Percentiles rank a stretch among this genome's conserved stretches.
Conservation (phyloP, 2,888 invertebrate genomes). For the Andricus curvator region DNA sequence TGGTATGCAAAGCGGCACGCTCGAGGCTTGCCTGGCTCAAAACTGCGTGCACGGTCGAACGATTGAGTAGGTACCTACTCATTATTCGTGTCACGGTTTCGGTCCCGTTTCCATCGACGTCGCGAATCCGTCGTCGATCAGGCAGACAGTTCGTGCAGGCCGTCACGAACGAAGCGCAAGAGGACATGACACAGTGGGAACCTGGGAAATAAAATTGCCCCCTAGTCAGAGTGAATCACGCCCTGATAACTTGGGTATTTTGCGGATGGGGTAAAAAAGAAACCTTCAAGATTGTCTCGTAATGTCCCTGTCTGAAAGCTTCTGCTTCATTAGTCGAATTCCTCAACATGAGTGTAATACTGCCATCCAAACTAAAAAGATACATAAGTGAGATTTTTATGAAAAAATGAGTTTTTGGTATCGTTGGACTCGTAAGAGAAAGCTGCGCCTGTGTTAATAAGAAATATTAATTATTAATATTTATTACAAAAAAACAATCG, state of each 20-base stretch:
- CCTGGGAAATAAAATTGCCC: conserved; percentile 10
- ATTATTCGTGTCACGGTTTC: conserved; percentile 12
- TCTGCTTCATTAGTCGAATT: neutral
- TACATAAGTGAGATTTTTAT: too few relatives aligned
- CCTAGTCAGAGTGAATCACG: conserved; percentile 20
- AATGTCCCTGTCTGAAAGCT: neutral
- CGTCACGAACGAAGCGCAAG: conserved; percentile 13
- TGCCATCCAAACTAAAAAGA: too few relatives aligned
- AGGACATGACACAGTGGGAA: conserved; percentile 16
- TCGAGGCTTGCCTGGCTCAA: neutral
- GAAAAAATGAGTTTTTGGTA: too few relatives aligned
- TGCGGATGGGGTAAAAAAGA: neutral
- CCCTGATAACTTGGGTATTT: conserved; percentile 7
- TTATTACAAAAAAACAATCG: too few relatives aligned
- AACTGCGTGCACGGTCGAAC: conserved; percentile 4
- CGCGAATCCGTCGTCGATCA: conserved; percentile 16
- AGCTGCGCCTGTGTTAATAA: too few relatives aligned
- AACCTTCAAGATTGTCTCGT: neutral
- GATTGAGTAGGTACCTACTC: neutral
- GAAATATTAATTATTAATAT: too few relatives aligned
- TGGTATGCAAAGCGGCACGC: conserved; percentile 52
- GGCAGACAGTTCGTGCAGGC: conserved; percentile 9
- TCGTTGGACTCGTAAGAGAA: too few relatives aligned
- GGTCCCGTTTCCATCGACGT: conserved; percentile 20
- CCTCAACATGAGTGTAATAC: neutral